phyloP scores from a whole-genome alignment of 2,888 invertebrate genomes.

The Actias luna region DNA sequence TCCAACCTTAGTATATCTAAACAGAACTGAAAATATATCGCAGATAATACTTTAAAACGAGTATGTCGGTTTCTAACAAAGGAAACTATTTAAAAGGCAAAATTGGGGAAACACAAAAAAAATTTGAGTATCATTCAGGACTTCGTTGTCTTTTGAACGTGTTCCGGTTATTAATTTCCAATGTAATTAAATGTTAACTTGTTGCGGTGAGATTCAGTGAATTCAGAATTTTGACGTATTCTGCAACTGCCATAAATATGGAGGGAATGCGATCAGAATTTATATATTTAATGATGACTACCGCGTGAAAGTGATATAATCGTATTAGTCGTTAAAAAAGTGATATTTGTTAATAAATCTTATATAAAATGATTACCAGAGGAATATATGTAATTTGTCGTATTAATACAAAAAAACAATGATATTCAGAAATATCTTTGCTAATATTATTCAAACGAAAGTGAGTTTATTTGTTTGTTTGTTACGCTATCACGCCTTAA shows the following conservation, averaged over 20 bases:
- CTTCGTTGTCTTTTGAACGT: slow-evolving; percentile 14
- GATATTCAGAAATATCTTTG: no score
- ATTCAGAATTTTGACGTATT: not conserved
- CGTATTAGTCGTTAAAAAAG: no score
- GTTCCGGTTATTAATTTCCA: slow-evolving; percentile 17
- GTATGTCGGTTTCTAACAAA: slow-evolving; percentile 53
- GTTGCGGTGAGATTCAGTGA: not conserved
- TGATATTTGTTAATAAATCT: no score
- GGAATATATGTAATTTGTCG: no score
- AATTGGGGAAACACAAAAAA: slow-evolving; percentile 37
- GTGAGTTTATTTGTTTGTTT: no score
- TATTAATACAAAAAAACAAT: no score
- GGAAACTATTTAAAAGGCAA: slow-evolving; percentile 41
- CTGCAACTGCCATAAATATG: not conserved
- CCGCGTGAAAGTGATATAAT: no score
- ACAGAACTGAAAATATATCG: slow-evolving; percentile 40
- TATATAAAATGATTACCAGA: no score
- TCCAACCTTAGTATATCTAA: slow-evolving; percentile 38
- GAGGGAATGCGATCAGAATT: not conserved
- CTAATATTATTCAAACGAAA: no score
- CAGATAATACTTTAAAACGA: slow-evolving; percentile 23
- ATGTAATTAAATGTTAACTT: slow-evolving; percentile 10
- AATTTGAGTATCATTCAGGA: slow-evolving; percentile 17
- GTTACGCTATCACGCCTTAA: no score
- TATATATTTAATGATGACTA: not conserved